Evolutionary conservation across 1,140 invertebrate species (phyloP).

Genomic region (Plodia interpunctella): DNA sequence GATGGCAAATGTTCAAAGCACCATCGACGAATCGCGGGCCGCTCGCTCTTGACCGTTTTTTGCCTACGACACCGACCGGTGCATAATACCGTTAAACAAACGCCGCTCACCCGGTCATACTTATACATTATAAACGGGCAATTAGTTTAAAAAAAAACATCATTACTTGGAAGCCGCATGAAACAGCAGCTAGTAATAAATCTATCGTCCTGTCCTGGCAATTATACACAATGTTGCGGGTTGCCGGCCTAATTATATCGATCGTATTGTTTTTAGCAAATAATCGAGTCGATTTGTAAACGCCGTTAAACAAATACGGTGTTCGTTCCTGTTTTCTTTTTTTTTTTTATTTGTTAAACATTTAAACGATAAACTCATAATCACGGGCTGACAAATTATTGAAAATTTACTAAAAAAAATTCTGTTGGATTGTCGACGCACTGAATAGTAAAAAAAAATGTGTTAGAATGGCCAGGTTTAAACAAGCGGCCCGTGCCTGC

Average conservation of each 20-base stretch:
- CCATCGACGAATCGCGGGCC: too few relatives aligned
- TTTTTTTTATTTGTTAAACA: too few relatives aligned
- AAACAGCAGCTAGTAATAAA: constrained; percentile 25
- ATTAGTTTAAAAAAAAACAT: constrained; percentile 12
- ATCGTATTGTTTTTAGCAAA: constrained; percentile 21
- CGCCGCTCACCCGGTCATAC: neutral
- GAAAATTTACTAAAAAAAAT: too few relatives aligned
- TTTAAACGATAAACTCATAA: too few relatives aligned
- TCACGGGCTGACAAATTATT: too few relatives aligned
- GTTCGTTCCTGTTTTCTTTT: too few relatives aligned
- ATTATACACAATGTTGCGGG: constrained; percentile 27
- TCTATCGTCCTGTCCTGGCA: constrained; percentile 14
- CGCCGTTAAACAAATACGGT: too few relatives aligned
- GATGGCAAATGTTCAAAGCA: too few relatives aligned
- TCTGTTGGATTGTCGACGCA: too few relatives aligned
- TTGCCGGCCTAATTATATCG: constrained; percentile 16
- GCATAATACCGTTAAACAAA: neutral
- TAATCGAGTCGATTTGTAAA: constrained; percentile 12
- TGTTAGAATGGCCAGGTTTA: too few relatives aligned
- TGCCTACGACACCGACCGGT: neutral
- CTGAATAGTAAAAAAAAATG: too few relatives aligned
- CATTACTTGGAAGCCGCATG: constrained; percentile 19
- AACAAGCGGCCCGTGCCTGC: too few relatives aligned
- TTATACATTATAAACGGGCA: constrained; percentile 15
- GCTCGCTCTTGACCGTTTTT: neutral